phyloP scores from a whole-genome alignment of 2,888 invertebrate genomes.

The Drosophila seclusa region DNA sequence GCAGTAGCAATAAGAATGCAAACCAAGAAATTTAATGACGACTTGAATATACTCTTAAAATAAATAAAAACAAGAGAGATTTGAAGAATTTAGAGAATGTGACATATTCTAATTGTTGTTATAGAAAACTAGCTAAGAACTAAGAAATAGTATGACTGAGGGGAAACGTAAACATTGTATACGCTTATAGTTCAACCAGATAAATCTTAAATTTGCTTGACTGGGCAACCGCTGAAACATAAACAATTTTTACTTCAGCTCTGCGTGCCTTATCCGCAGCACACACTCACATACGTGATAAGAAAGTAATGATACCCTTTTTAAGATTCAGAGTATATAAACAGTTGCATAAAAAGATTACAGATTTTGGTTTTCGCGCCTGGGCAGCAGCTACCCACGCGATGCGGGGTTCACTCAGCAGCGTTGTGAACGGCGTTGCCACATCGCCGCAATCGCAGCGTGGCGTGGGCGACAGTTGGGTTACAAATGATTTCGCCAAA shows the following conservation, averaged over 20 bases:
- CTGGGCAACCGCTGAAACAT: too few species aligned
- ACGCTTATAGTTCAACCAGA: too few species aligned
- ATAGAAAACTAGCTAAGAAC: neutral
- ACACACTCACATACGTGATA: too few species aligned
- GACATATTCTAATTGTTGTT: neutral
- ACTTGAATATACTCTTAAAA: conserved; percentile 22
- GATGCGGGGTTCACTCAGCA: conserved; percentile 45
- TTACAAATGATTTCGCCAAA: conserved; percentile 79
- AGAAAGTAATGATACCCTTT: conserved; percentile 1
- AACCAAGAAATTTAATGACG: neutral
- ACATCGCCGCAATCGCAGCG: conserved; percentile 59
- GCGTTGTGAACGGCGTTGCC: conserved; percentile 61
- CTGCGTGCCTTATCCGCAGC: too few species aligned
- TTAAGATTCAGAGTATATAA: conserved; percentile 53
- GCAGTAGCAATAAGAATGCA: conserved; percentile 12
- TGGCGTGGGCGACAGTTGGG: conserved; percentile 68
- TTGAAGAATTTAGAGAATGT: neutral
- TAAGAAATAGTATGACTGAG: neutral
- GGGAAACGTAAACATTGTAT: neutral
- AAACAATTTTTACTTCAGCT: neutral
- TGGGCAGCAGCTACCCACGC: conserved; percentile 58
- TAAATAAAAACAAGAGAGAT: too few species aligned
- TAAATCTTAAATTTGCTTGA: neutral
- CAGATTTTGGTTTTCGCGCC: conserved; percentile 61
- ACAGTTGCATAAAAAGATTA: conserved; percentile 77